Conservation (phyloP, 2,888 invertebrate genomes). For the Drosophila longiperda region DNA sequence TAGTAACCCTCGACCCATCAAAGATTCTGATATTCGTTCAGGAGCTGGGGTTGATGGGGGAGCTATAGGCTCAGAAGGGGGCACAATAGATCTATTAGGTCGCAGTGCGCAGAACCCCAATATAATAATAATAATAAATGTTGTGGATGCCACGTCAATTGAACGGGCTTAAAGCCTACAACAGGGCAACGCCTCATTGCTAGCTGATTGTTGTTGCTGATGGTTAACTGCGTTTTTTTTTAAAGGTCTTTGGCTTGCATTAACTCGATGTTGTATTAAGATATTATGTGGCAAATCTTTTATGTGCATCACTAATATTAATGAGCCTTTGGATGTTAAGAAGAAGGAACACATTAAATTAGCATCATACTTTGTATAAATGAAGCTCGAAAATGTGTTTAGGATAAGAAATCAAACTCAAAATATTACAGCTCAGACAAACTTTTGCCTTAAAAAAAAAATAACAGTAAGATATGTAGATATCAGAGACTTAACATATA, state of each 20-base stretch:
- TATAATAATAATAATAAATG: too few relatives aligned
- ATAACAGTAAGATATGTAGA: not conserved
- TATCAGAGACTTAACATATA: not conserved
- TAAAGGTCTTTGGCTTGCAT: conserved; percentile 59
- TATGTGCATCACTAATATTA: not conserved
- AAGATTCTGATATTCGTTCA: too few relatives aligned
- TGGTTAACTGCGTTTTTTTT: conserved; percentile 43
- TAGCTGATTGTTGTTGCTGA: conserved; percentile 15
- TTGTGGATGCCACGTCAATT: conserved; percentile 49
- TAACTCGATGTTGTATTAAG: conserved; percentile 33
- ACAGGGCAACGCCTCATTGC: conserved; percentile 49
- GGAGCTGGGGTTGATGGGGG: too few relatives aligned
- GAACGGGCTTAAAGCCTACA: conserved; percentile 48
- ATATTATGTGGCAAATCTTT: conserved; percentile 31
- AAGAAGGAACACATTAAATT: not conserved
- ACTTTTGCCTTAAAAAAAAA: not conserved
- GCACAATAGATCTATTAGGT: too few relatives aligned
- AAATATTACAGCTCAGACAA: not conserved
- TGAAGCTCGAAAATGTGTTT: not conserved
- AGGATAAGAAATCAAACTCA: not conserved
- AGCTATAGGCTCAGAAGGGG: too few relatives aligned
- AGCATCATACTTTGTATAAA: not conserved
- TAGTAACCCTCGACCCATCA: too few relatives aligned
- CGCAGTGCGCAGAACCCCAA: too few relatives aligned
- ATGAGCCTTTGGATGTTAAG: not conserved